Percentiles rank a stretch among this genome's conserved stretches.
Evolutionary conservation across 1,140 invertebrate species (phyloP).

Genomic region (Aporrectodea caliginosa): DNA sequence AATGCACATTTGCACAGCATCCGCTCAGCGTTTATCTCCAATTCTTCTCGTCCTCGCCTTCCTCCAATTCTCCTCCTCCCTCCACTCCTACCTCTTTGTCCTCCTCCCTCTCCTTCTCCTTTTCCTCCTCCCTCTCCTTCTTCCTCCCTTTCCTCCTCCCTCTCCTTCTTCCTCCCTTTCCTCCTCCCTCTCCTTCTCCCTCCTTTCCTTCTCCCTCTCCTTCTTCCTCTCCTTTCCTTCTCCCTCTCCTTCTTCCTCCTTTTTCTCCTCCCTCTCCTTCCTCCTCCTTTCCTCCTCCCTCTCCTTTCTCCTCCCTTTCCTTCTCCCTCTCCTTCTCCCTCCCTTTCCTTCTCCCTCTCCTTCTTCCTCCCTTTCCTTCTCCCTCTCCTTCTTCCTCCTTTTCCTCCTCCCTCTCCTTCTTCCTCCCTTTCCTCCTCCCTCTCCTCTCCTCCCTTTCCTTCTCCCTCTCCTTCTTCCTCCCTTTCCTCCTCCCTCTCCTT

Average conservation of each 20-base stretch:
- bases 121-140: background rate
- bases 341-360: constrained; percentile 12
- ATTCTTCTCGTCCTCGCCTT: background rate
- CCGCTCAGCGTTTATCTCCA: no score
- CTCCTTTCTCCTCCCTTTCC: background rate
- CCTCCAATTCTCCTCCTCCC: no score
- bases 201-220: constrained; percentile 17
- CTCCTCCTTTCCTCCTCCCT: constrained; percentile 17
- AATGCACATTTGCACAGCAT: background rate
- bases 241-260: background rate
- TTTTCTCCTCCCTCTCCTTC: background rate
- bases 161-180: background rate
- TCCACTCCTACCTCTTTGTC: background rate
- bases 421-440: background rate
- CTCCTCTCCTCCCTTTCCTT: constrained; percentile 9
- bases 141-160: background rate
- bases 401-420: background rate
- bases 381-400: background rate
- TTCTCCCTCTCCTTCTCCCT: background rate
- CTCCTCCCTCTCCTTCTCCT: background rate
- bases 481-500: constrained; percentile 14
- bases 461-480: constrained; percentile 1
- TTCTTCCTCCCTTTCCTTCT: no score
- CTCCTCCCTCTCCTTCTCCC: constrained; percentile 11
- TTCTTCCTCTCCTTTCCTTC: background rate